Evolutionary conservation across 2,797 vertebrate genomes (phyloP).

Genomic region (Anabas testudineus): DNA sequence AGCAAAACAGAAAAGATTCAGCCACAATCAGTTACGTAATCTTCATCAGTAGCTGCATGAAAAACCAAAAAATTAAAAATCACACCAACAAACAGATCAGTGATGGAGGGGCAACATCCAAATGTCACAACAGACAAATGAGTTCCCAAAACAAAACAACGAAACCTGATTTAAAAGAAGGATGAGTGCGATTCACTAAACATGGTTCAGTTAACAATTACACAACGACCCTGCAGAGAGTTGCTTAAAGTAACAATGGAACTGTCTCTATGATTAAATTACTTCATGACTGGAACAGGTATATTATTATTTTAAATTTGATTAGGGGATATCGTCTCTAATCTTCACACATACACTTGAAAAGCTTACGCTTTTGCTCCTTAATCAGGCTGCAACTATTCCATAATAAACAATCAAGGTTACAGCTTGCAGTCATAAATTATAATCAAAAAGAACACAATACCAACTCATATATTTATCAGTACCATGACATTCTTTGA

Average conservation of each 20-base stretch:
- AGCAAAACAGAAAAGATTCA: slow-evolving; percentile 17
- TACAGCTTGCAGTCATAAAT: slow-evolving; percentile 56
- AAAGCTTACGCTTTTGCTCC: slow-evolving; percentile 26
- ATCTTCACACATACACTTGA: slow-evolving; percentile 32
- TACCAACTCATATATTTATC: slow-evolving; percentile 49
- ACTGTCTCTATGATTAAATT: slow-evolving; percentile 25
- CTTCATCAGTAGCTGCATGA: slow-evolving; percentile 28
- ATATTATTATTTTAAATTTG: slow-evolving; percentile 30
- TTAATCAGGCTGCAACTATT: slow-evolving; percentile 34
- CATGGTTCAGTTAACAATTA: slow-evolving; percentile 44
- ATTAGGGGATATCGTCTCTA: slow-evolving; percentile 18
- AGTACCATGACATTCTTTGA: slow-evolving; percentile 57
- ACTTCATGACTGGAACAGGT: slow-evolving; percentile 35
- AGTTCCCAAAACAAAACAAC: background rate
- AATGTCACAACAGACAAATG: slow-evolving; percentile 27
- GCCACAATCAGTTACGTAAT: slow-evolving; percentile 12
- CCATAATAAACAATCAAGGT: slow-evolving; percentile 37
- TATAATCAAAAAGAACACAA: slow-evolving; percentile 49
- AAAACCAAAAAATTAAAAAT: background rate
- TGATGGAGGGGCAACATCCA: slow-evolving; percentile 48
- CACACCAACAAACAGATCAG: slow-evolving; percentile 23
- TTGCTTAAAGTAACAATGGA: slow-evolving; percentile 39
- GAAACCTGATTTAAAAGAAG: slow-evolving; percentile 26
- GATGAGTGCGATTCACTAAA: slow-evolving; percentile 39
- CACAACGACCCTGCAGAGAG: slow-evolving; percentile 39